Base-by-base conservation (phyloP, 2,113 vertebrate species). In the Dendrocopos noguchii region DNA sequence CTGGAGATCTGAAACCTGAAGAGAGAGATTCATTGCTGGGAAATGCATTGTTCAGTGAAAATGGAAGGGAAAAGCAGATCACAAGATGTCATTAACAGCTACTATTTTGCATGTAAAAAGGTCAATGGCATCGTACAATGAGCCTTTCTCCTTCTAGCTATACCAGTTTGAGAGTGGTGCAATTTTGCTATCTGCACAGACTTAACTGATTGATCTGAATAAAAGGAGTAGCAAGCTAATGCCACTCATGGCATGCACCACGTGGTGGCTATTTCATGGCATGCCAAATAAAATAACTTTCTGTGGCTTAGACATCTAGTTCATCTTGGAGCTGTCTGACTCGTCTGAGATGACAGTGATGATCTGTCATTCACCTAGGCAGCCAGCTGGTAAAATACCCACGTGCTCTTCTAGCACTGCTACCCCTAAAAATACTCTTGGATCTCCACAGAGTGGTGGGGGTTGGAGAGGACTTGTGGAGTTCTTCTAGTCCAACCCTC, bases 261-360 rank as follows among this genome's bases (percentile, higher is more conserved):
- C 7, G 2, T 12, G 4, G 28, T 75, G n/a, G 60, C 5, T 55
- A 55, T 84, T 91, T 86, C 36, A 33, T 39, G 4, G 28, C 9
- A 15, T 20, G 31, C 3, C 22, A 3, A 64, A 60, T 33, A 71
- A 79, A 91, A 52, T 34, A 34, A 18, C 29, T 66, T 80, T 42
- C 7, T 22, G 4, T 2, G 2, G 6, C 65, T 44, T 1, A 56
- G 22, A 4, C 9, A 22, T 17, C 53, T 70, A 8, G 20, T 19
- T 65, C 36, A 47, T 24, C 0, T 2, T 79, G 27, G 42, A 77
- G 10, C 56, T 50, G 47, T 25, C 55, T 42, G 29, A 46, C 14
- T 67, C 31, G 9, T 36, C 19, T 86, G 52, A 15, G 55, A 36
- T 15, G 59, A 18, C 27, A 33, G 8, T 20, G 12, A 56, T 27